phyloP scores from a whole-genome alignment of 2,113 vertebrate species.

The Delphinus delphis region DNA sequence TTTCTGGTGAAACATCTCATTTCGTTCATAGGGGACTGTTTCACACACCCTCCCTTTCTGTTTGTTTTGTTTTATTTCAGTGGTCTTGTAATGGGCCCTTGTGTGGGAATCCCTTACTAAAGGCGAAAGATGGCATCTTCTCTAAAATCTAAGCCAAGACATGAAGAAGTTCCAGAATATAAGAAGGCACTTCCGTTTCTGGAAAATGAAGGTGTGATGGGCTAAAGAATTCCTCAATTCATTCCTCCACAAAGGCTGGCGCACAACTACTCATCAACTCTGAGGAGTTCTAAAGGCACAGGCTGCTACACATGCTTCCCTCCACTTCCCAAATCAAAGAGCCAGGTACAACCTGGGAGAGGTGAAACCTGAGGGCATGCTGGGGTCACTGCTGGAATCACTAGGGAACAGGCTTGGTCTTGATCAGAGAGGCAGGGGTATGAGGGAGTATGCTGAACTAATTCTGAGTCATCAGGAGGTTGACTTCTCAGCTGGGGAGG shows the following conservation, averaged over 20 bases:
- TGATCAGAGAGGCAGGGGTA: background rate
- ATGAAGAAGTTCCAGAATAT: background rate
- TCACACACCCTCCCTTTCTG: background rate
- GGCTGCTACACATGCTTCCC: background rate
- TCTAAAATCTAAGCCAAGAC: background rate
- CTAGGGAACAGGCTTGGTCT: background rate
- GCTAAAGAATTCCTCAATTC: background rate
- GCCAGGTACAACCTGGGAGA: background rate
- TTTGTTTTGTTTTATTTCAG: background rate
- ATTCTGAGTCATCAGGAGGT: conserved; percentile 19
- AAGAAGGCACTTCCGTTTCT: background rate
- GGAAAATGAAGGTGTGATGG: background rate
- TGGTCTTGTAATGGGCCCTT: background rate
- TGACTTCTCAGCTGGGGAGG: background rate
- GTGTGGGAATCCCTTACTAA: background rate
- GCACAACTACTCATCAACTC: background rate
- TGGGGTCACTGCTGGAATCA: conserved; percentile 11
- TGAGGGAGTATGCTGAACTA: background rate
- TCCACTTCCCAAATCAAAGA: background rate
- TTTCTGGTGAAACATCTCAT: background rate
- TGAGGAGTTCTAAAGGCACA: background rate
- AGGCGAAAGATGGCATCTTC: background rate
- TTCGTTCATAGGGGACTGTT: background rate
- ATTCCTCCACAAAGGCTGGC: background rate
- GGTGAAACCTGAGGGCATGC: background rate